Conservation (phyloP, 2,888 invertebrate species). For the Prenolepis imparis region DNA sequence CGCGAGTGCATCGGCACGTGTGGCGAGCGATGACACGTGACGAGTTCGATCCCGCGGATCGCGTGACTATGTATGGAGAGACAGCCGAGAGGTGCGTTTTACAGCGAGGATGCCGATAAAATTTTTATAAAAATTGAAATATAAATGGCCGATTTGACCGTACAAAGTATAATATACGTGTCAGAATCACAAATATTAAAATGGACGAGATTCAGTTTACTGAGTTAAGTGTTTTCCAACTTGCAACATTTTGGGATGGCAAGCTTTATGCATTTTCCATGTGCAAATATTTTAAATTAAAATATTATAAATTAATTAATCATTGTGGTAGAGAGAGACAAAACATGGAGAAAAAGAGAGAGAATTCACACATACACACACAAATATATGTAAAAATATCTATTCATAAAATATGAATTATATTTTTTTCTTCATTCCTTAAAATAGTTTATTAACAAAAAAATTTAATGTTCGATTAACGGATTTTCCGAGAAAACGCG, state of each 20-base stretch:
- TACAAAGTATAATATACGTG: not conserved
- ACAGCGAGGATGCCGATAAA: not conserved
- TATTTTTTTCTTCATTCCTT: not conserved
- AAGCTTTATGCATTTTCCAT: not conserved
- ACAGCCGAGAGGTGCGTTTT: slow-evolving; percentile 13
- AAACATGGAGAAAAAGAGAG: no score
- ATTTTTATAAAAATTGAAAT: slow-evolving; percentile 15
- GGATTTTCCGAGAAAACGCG: not conserved
- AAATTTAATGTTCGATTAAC: slow-evolving; percentile 10
- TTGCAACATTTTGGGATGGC: not conserved
- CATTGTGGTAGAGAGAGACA: not conserved
- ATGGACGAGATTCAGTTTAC: not conserved
- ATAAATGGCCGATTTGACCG: not conserved
- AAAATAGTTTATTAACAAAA: not conserved
- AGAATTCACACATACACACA: not conserved
- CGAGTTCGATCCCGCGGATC: slow-evolving; percentile 22
- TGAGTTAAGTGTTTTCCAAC: not conserved
- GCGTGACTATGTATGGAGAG: slow-evolving; percentile 49
- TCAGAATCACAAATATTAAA: not conserved
- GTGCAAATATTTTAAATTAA: not conserved
- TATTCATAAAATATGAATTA: not conserved
- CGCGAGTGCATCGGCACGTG: slow-evolving; percentile 23
- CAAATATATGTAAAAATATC: not conserved
- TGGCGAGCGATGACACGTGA: slow-evolving; percentile 35
- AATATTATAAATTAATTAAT: no score